phyloP scores from a whole-genome alignment of 1,140 invertebrate genomes.

The Gyrodactylus bullatarudis region DNA sequence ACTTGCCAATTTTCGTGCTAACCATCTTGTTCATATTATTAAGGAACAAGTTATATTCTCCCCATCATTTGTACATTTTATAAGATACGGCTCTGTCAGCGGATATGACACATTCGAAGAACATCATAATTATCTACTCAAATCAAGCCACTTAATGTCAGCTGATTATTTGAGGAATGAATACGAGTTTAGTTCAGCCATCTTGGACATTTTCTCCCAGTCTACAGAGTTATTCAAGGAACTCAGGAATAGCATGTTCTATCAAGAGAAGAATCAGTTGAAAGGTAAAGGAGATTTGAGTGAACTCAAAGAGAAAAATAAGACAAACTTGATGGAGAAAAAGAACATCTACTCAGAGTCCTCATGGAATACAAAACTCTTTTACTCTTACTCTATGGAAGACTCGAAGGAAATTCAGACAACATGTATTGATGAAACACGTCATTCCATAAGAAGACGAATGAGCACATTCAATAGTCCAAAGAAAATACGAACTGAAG shows the following conservation, averaged over 20 bases:
- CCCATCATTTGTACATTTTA: not conserved
- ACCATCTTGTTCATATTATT: not conserved
- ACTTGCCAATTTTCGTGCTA: not conserved
- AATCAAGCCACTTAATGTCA: not conserved
- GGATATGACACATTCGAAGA: not conserved
- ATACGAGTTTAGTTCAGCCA: conserved; percentile 1
- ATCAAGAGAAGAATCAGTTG: not conserved
- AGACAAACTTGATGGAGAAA: not conserved
- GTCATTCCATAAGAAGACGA: not conserved
- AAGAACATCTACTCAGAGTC: not conserved
- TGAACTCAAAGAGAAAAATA: not conserved
- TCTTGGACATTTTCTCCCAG: conserved; percentile 4
- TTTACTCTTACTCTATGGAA: not conserved
- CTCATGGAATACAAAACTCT: not conserved
- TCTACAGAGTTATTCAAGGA: conserved; percentile 1
- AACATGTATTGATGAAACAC: not conserved
- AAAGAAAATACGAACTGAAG: not conserved
- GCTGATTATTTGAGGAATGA: not conserved
- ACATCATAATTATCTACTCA: not conserved
- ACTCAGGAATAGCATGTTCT: not conserved
- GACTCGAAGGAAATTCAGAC: not conserved
- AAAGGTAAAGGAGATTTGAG: not conserved
- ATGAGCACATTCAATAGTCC: not conserved
- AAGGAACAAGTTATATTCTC: not conserved
- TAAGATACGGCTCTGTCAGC: not conserved